A percentile compares a stretch with the other conserved stretches of the same genome.
phyloP scores from a whole-genome alignment of 2,888 invertebrate genomes.

The Patella depressa region DNA sequence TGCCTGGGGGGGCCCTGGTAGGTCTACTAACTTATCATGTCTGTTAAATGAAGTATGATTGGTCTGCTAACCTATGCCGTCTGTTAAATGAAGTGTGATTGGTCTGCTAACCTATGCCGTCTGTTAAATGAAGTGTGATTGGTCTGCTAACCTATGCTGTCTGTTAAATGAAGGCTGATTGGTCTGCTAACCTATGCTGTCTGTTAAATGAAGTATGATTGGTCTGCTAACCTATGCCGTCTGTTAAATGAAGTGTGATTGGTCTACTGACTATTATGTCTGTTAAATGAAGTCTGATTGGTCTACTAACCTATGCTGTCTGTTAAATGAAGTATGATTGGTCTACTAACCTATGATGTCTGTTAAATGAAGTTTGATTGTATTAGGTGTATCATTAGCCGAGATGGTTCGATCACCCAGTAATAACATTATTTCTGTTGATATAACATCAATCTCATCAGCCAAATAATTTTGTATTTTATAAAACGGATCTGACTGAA shows the following conservation, averaged over 20 bases:
- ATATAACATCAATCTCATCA: neutral
- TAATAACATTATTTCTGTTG: slow-evolving; percentile 8
- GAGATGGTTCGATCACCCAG: slow-evolving; percentile 9
- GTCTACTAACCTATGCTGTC: neutral
- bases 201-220: too few species aligned
- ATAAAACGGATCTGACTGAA: neutral
- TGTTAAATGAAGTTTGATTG: neutral
- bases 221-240: neutral
- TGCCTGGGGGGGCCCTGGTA: too few species aligned
- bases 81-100: too few species aligned
- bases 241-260: neutral
- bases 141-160: neutral
- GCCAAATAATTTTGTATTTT: neutral
- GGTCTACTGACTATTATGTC: neutral
- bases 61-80: neutral
- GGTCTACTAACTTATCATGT: neutral
- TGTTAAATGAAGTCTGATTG: neutral
- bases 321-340: neutral
- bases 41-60: neutral
- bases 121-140: neutral
- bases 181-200: neutral
- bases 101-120: neutral
- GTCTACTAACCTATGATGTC: neutral
- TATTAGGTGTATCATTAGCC: neutral
- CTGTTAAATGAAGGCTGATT: neutral